Evolutionary conservation across 53 echinoderm and acorn worm species (phyloP), one percentile per base, ranked within the genome.

Genomic region (Apostichopus leukothele): DNA sequence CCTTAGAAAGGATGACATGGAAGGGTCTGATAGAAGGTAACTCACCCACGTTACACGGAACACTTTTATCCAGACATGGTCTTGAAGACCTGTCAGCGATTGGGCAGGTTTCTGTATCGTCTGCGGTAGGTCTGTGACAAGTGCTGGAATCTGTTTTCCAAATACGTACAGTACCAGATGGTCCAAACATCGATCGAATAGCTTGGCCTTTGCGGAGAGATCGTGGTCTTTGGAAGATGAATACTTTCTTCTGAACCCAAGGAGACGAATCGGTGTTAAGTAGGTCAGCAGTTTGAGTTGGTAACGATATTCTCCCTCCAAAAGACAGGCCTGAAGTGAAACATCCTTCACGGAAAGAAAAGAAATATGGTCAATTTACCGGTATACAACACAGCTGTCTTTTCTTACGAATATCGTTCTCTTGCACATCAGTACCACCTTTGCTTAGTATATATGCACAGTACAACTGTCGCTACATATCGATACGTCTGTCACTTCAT

Each of bases 171-270:
- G 14, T 19, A 19, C 71, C 71, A 71, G 20, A 71, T 16, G 13
- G 71, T 6, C 71, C 71, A 13, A 71, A 71, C 71, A 71, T 13
- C 18, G 71, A 71, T 71, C n/a, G 71, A 71, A 13, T 6, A 71
- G 16, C 1, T 71, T 19, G 13, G 18, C 71, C 20, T 4, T 71
- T 71, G 18, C 18, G n/a, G 6, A 71, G 20, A 6, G 18, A 5
- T 71, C 71, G 13, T n/a, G 71, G 71, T 19, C 71, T 71, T 71
- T 71, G 71, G 20, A 71, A 71, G 20, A 71, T 71, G 71, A 71
- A n/a, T 16, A 71, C n/a, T 71, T 18, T 71, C 18, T 71, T 18
- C 4, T 18, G 57, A 1, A 10, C 4, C 57, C 57, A 57, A 5
- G 57, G 57, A 57, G 57, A 57, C 10, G 25, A 25, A 25, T 25